Percentiles rank a stretch among this genome's conserved stretches.
These are phyloP conservation scores for Pheucticus melanocephalus DNA, from an alignment of 2,113 vertebrate genomes.

Conservation along the genomic window DNA sequence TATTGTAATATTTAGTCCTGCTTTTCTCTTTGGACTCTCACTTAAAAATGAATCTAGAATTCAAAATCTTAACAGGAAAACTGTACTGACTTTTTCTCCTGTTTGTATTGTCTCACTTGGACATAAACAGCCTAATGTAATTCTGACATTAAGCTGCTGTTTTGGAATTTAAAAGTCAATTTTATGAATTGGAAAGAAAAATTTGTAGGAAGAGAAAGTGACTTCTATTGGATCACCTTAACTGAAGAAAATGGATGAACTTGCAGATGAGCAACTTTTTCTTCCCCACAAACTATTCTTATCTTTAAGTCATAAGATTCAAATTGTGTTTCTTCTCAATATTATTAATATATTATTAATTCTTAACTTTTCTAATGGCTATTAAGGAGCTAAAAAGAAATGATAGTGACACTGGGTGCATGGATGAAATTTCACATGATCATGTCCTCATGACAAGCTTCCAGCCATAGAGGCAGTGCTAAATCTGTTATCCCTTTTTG, in stretches of 20 bases:
- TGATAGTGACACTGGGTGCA: background rate
- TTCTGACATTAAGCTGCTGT: background rate
- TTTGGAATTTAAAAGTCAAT: background rate
- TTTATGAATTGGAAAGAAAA: background rate
- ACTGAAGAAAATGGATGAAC: background rate
- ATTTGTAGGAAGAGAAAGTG: background rate
- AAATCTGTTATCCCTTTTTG: background rate
- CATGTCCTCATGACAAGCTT: background rate
- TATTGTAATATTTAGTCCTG: background rate
- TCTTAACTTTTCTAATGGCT: background rate
- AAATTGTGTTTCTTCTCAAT: background rate
- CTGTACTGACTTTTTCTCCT: background rate
- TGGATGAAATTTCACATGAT: background rate
- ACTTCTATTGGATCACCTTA: background rate
- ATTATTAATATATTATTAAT: background rate
- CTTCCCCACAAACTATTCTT: background rate
- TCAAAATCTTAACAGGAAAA: background rate
- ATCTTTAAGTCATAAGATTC: background rate
- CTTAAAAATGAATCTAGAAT: background rate
- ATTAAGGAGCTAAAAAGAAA: background rate
- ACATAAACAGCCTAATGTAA: background rate
- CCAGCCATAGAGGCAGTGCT: background rate
- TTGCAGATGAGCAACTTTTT: background rate
- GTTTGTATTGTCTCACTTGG: background rate
- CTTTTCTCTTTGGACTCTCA: background rate